Percentiles rank a stretch among this genome's conserved stretches.
Conservation (phyloP, 2,113 vertebrate species). For the Sinosuthora webbiana region DNA sequence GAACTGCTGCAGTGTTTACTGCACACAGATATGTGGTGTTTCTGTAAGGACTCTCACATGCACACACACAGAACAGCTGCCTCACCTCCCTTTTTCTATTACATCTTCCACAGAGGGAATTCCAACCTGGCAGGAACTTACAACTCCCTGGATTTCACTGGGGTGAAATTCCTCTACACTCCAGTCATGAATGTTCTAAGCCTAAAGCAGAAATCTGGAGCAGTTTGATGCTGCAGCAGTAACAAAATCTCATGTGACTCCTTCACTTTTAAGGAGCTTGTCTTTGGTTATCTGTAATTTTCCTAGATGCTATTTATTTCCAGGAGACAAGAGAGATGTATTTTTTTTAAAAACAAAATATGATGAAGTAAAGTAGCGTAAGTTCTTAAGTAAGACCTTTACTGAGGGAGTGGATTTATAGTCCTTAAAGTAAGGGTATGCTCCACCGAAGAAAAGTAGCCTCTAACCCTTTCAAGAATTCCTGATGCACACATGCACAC, state of each 20-base stretch:
- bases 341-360: neutral
- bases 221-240: neutral
- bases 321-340: neutral
- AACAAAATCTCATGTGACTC: neutral
- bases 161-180: neutral
- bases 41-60: neutral
- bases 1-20: neutral
- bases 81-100: neutral
- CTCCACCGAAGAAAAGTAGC: neutral
- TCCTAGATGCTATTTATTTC: neutral
- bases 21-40: neutral
- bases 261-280: neutral
- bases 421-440: neutral
- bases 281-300: neutral
- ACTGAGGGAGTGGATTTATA: neutral
- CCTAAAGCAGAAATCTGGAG: neutral
- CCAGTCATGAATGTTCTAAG: neutral
- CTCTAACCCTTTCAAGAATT: neutral
- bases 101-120: neutral
- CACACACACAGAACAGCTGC: neutral
- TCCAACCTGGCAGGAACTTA: neutral
- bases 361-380: neutral
- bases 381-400: neutral
- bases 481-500: neutral
- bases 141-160: neutral